Evolutionary conservation across 2,888 invertebrate genomes (phyloP), one percentile per base, ranked within the genome.

Genomic region (Clitarchus hookeri): DNA sequence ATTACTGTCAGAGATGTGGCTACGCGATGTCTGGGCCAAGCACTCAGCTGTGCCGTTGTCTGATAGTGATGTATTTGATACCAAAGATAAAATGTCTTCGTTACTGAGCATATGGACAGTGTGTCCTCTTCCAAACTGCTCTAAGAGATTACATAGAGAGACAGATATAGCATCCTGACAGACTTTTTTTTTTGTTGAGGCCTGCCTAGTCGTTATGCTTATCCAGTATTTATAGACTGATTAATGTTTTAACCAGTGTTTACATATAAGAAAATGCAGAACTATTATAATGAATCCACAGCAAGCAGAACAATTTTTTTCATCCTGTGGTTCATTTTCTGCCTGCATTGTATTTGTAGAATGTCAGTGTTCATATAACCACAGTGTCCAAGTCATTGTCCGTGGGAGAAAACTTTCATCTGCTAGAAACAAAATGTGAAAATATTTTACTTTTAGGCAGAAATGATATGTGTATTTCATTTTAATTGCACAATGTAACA

Each of bases 201-300:
- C 65, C 65, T 65, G 65, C 27, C 26, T 82, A 82, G 82, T 82
- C 44, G 25, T 44, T 44, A 82, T 36, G 82, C 82, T 82, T 25
- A 82, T 82, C 44, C 82, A 82, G 36, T 82, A 82, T 82, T 44
- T 44, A 82, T 82, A 82, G 82, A 82, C 82, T 82, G 82, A 82
- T 44, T 6, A 36, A 82, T 19, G 65, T 65, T 65, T 65, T 65
- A 65, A 65, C 65, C 65, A 6, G n/a, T 65, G 65, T 65, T n/a
- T 65, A 65, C 65, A 19, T n/a, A 65, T 65, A 65, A 65, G 65
- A 65, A 23, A 19, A 19, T 65, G 65, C 65, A n/a, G 65, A 65
- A 65, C 6, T 65, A 11, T 65, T 65, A 65, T 11, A 65, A 65
- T 65, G 65, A 65, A 65, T 65, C 8, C n/a, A 23, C 65, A 65